Evolutionary conservation across 1,140 invertebrate species (phyloP), one percentile per base, ranked within the genome.

Genomic region (Rhopalosiphum padi): DNA sequence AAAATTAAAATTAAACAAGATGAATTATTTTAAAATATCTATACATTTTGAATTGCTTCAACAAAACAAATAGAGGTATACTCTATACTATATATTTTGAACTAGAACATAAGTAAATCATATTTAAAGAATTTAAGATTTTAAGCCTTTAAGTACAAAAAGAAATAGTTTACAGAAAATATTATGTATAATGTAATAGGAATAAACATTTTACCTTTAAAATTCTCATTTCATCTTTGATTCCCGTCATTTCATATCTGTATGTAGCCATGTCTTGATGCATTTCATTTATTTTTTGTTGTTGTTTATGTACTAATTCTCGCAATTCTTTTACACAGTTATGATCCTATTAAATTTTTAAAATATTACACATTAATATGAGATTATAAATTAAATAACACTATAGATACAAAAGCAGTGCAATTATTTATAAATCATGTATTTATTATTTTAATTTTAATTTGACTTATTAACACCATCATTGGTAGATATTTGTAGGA

Each of bases 261-360:
- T 98, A 97, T 95, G 99, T 98, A 35, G 96, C 97, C 35, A 99
- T 95, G 95, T 98, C 98, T 94, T 97, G 97, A 95, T 98, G 98
- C 95, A 98, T 97, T 94, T 98, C 97, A 35, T 96, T 96, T 46
- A 99, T 95, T 95, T 98, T 98, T 93, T 97, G 97, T 94, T 98
- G 97, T 95, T 99, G 98, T 46, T 97, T 97, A 88, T 98, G 97
- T 92, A 99, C 97, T n/a, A 99, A 95, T 21, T 96, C 96, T 91
- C 98, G 96, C 5, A 99, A 95, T 95, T 99, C 98, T 94, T 97
- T 96, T 15, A 99, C 97, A 95, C 99, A 99, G 95, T 99, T 99
- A 95, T 99, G 99, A 94, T 98, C 97, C 95, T 96, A 94, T 87
- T 87, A 18, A 48, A 48, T 89, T 83, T 43, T 21, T 23, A 86